Evolutionary conservation across 2,113 vertebrate species (phyloP), one percentile per base, ranked within the genome.

Genomic region (Podarcis muralis): DNA sequence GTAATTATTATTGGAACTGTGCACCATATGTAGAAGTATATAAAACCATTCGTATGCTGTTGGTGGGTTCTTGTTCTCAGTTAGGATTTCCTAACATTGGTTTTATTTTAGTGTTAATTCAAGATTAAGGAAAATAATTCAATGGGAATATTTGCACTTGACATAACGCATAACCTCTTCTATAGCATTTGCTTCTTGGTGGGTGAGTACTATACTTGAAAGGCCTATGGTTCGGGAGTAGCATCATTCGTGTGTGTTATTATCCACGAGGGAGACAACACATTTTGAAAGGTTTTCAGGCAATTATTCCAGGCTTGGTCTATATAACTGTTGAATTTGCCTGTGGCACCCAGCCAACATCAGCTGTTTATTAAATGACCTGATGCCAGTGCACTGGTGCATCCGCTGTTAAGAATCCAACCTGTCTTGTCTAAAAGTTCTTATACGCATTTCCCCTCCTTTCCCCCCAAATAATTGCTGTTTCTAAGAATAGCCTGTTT

Each of bases 401-500:
- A 91, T 93, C 77, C 74, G 92, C 94, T 93, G 90, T 93, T 95
- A 95, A 93, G 90, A 94, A 94, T 94, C 92, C 88, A 91, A 71
- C 16, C 85, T 74, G 76, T 77, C 92, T 53, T 91, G 90, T 93
- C 90, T 94, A 94, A 93, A 95, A 92, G 95, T 96, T 93, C 92
- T 43, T 88, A 53, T 12, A 90, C 91, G 94, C 91, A 95, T 95
- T 30, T 30, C 94, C 94, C 96, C 94, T 94, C 92, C 90, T 57
- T 84, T 92, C 92, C 91, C 91, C 94, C 89, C 85, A 92, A 93
- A 90, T 95, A 95, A 90, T 93, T 94, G 93, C 92, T 90, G 94
- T 94, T 94, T 95, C 96, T 97, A 96, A 97, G 95, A 96, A 93
- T 95, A 96, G 93, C 92, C 37, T 92, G 90, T 91, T 95, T 97